phyloP scores from a whole-genome alignment of 2,888 invertebrate genomes.

The Liopterus haemorrhoidalis region DNA sequence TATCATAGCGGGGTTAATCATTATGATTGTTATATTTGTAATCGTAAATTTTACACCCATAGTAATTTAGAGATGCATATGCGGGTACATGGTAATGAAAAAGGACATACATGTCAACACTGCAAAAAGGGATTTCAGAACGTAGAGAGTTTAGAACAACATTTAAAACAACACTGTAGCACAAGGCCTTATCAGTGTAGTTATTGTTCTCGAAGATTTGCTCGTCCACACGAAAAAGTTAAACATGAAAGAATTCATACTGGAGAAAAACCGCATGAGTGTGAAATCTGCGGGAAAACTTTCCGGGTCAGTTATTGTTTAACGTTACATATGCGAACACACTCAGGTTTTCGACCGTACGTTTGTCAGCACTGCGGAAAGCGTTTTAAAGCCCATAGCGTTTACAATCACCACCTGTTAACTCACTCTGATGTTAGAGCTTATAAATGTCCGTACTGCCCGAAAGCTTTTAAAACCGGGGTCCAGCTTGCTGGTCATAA shows the following conservation, averaged over 20 bases:
- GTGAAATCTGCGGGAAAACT: conserved; percentile 73
- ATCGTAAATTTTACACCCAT: conserved; percentile 61
- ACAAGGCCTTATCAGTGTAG: conserved; percentile 60
- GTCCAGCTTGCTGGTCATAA: conserved; percentile 75
- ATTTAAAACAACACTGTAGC: conserved; percentile 38
- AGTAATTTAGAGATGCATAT: conserved; percentile 68
- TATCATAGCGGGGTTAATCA: conserved; percentile 56
- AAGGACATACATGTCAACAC: conserved; percentile 45
- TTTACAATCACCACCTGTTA: conserved; percentile 69
- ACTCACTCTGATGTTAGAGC: conserved; percentile 71
- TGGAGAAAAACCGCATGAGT: conserved; percentile 70
- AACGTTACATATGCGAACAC: conserved; percentile 73
- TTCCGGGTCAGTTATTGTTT: conserved; percentile 76
- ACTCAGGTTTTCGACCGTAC: conserved; percentile 72
- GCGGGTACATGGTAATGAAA: conserved; percentile 58
- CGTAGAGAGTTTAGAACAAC: conserved; percentile 39
- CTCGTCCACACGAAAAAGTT: conserved; percentile 73
- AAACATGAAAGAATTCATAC: conserved; percentile 82
- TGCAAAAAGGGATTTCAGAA: conserved; percentile 43
- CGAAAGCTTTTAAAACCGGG: conserved; percentile 73
- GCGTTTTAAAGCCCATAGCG: conserved; percentile 72
- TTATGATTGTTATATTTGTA: conserved; percentile 62
- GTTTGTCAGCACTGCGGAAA: conserved; percentile 66
- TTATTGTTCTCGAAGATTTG: conserved; percentile 65
- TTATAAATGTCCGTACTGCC: conserved; percentile 69